These are phyloP conservation scores for Lithophane socia DNA, from an alignment of 2,888 invertebrate genomes.

Conservation along the genomic window DNA sequence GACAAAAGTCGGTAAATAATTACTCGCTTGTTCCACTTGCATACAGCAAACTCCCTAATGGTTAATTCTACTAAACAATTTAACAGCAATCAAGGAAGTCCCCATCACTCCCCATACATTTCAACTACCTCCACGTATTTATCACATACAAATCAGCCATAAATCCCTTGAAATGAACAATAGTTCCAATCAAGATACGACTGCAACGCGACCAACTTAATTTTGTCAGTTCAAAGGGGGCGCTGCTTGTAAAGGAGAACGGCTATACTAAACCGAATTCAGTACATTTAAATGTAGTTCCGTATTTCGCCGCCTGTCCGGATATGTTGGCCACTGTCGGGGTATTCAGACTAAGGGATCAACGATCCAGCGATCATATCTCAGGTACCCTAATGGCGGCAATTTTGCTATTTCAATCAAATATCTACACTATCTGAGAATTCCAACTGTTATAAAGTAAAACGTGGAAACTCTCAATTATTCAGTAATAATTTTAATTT, in stretches of 20 bases:
- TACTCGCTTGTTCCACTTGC: conserved; percentile 15
- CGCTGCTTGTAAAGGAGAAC: conserved; percentile 33
- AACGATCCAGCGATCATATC: conserved; percentile 68
- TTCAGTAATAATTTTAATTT: conserved; percentile 26
- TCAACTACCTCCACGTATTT: conserved; percentile 48
- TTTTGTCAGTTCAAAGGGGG: conserved; percentile 24
- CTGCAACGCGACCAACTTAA: conserved; percentile 43
- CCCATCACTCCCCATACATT: conserved; percentile 40
- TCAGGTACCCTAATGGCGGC: conserved; percentile 73
- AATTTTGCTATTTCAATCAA: conserved; percentile 83
- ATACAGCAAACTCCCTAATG: conserved; percentile 42
- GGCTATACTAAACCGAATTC: not conserved
- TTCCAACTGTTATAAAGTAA: conserved; percentile 27
- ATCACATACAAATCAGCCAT: conserved; percentile 64
- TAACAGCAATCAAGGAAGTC: conserved; percentile 59
- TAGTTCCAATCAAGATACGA: conserved; percentile 78
- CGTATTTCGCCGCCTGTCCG: conserved; percentile 19
- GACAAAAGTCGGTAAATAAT: conserved; percentile 28
- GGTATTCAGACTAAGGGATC: conserved; percentile 59
- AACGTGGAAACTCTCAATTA: conserved; percentile 49
- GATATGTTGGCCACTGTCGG: conserved; percentile 40
- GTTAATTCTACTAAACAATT: conserved; percentile 56
- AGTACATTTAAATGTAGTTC: conserved; percentile 36
- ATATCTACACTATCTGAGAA: conserved; percentile 73
- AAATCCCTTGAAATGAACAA: conserved; percentile 75